phyloP scores from a whole-genome alignment of 1,140 invertebrate genomes.

The Zeugodacus cucurbitae region DNA sequence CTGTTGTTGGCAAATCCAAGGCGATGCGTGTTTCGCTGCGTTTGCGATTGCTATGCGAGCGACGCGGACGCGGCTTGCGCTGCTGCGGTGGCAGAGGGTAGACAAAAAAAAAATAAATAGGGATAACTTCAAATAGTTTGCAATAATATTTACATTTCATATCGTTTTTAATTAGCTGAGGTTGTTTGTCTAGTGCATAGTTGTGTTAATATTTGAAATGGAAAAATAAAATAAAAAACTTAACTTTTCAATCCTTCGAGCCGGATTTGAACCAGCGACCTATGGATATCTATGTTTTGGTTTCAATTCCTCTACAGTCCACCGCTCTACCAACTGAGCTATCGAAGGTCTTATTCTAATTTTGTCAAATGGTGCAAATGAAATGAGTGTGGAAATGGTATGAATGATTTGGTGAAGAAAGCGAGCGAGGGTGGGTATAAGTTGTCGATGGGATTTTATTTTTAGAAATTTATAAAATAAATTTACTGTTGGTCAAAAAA shows the following conservation, averaged over 20 bases:
- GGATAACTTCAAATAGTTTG: neutral
- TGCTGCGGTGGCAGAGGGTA: neutral
- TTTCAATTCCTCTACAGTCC: conserved; percentile 75
- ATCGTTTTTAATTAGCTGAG: no score
- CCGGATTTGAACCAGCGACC: conserved; percentile 80
- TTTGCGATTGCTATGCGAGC: conserved; percentile 50
- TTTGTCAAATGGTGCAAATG: no score
- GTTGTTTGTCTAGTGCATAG: no score
- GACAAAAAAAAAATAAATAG: neutral
- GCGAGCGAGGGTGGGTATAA: no score
- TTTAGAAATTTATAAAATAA: no score
- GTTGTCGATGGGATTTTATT: no score
- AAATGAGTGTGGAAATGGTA: no score
- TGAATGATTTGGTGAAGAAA: no score
- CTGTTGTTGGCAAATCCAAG: conserved; percentile 69
- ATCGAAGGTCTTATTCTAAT: conserved; percentile 72
- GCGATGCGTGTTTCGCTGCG: conserved; percentile 61
- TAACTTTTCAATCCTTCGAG: conserved; percentile 70
- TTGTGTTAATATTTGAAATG: no score
- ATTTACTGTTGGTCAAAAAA: no score
- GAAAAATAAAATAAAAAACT: conserved; percentile 6
- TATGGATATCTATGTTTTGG: conserved; percentile 70
- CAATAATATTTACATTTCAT: no score
- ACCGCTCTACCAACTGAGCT: conserved; percentile 91
- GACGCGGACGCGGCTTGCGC: conserved; percentile 46